These are phyloP conservation scores for Opisthograptis luteolata DNA, from an alignment of 2,888 invertebrate genomes.

Conservation along the genomic window DNA sequence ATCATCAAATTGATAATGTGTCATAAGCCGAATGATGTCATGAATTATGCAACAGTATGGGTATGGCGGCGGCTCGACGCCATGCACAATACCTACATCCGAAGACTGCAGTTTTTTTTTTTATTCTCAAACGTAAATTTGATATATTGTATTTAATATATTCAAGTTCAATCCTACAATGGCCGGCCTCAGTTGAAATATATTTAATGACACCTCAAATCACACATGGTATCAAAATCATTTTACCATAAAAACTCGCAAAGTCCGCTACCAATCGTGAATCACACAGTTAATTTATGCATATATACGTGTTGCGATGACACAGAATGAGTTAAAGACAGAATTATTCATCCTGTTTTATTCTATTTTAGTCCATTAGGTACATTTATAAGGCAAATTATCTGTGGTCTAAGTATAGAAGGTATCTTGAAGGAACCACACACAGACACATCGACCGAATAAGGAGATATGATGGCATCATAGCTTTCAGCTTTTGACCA, in stretches of 20 bases:
- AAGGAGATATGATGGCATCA: background rate
- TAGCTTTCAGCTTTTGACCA: background rate
- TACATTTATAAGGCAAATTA: slow-evolving; percentile 10
- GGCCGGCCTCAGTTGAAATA: too few relatives aligned
- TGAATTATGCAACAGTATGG: too few relatives aligned
- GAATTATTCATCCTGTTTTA: slow-evolving; percentile 20
- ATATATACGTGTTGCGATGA: slow-evolving; percentile 19
- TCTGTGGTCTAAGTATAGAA: slow-evolving; percentile 10
- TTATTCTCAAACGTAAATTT: too few relatives aligned
- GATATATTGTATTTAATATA: too few relatives aligned
- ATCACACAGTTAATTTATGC: slow-evolving; percentile 20
- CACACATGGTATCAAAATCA: slow-evolving; percentile 1
- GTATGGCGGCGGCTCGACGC: too few relatives aligned
- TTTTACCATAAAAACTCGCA: slow-evolving; percentile 2
- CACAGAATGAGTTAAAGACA: slow-evolving; percentile 18
- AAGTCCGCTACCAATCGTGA: background rate
- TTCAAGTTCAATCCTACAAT: too few relatives aligned
- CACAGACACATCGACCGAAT: slow-evolving; percentile 5
- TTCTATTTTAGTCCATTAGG: slow-evolving; percentile 22
- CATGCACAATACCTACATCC: too few relatives aligned
- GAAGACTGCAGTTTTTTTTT: too few relatives aligned
- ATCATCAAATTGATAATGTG: background rate
- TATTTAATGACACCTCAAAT: too few relatives aligned
- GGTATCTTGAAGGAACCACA: slow-evolving; percentile 1
- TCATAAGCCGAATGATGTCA: too few relatives aligned